Base-by-base conservation (phyloP, 37 sponge, comb jelly and placozoan genomes). In the Spongia lamella region DNA sequence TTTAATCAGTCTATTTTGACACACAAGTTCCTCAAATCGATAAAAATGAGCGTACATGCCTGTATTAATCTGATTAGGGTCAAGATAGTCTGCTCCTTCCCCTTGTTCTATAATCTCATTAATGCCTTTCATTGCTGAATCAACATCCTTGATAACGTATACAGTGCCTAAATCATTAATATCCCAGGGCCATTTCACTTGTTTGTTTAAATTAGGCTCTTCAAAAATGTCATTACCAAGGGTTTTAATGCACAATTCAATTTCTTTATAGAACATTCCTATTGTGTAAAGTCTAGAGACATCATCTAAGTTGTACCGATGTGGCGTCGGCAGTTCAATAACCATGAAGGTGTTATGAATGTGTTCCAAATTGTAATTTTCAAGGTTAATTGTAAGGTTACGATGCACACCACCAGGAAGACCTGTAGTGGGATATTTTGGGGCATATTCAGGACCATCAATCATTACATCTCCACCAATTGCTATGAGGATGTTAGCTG, bases 241-340 rank as follows among this genome's bases (percentile, higher is more conserved):
- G 1, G 26, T 3, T 7, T 66, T 47, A 32, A 78, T 66, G 68
- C 86, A 82, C 0, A 62, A 6, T 1, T 29, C 6, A 26, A 90
- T 85, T 54, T 84, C 75, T 17, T 53, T 40, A 31, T 90, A 90
- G 26, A 90, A 90, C 27, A 55, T 26, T 62, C 83, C 86, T 50
- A 90, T 85, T 1, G 86, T 90, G 34, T 63, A 26, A 63, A 62
- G 34, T 21, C 21, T 34, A 15, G 26, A 19, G 9, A 24, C 22
- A 15, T 76, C 26, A 60, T 73, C 32, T n/a, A n/a, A n/a, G n/a
- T n/a, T n/a, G 47, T 43, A 9, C 5, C 5, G 9, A 26, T 36
- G 68, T 7, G 40, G 25, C 9, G 47, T 43, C 0, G 86, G 68
- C 3, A 58, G n/a, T 79, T 82, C 86, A 17, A 85, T 60, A 7